Evolutionary conservation across 2,888 invertebrate species (phyloP), one percentile per base, ranked within the genome.

Genomic region (Oxystoma pomonae): DNA sequence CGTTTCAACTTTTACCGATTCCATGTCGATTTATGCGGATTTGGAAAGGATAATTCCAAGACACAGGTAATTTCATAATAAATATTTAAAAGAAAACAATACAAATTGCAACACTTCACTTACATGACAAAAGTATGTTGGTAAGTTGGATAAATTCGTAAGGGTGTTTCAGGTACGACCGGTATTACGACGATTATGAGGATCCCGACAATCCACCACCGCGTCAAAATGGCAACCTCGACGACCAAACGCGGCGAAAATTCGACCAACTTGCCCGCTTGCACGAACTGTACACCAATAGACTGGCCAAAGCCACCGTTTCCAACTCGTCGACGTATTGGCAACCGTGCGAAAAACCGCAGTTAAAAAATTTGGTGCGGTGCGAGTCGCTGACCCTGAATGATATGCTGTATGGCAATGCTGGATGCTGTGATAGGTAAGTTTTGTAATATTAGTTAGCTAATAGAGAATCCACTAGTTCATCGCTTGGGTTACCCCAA

Each of bases 1-100:
- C 18, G 92, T 94, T 7, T 94, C 95, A 35, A 94, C 94, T 55
- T 95, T 95, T 74, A 90, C 92, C 16, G 92, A 92, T 83, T 87
- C 87, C 0, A 80, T 86, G 76, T 86, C 86, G 1, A 81, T 87
- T 60, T 86, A 86, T 64, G 88, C 87, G 69, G 88, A 88, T 79
- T 82, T 88, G 63, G 88, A 89, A 76, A 80, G 87, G 65, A 85
- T 87, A 75, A 82, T 88, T 66, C 86, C 87, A 64, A 82, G 85
- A 65, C 86, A 86, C 75, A 83, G 85, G 66, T 67, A 59, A 1
- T n/a, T n/a, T n/a, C n/a, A n/a, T n/a, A n/a, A n/a, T n/a, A n/a
- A n/a, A n/a, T n/a, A n/a, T n/a, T n/a, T n/a, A n/a, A n/a, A n/a
- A n/a, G n/a, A n/a, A n/a, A n/a, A n/a, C n/a, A n/a, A n/a, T n/a